phyloP scores from a whole-genome alignment of 2,113 vertebrate species.

The Sterna hirundo region DNA sequence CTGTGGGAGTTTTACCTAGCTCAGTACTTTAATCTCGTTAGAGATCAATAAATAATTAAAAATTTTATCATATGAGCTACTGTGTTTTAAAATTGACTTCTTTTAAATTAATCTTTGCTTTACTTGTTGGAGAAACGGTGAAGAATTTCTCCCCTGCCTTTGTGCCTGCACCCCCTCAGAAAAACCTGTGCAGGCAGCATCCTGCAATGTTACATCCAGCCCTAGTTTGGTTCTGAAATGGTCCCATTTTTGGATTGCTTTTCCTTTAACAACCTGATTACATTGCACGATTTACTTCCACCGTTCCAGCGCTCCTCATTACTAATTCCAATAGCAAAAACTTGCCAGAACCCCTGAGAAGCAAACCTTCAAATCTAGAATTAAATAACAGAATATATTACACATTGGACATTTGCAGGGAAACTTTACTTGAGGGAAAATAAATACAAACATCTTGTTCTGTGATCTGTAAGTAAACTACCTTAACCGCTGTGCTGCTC shows the following conservation, averaged over 20 bases:
- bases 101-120: constrained; percentile 24
- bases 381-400: constrained; percentile 64
- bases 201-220: background rate
- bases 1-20: constrained; percentile 38
- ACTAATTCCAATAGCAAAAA: constrained; percentile 62
- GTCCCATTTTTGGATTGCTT: constrained; percentile 4
- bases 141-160: background rate
- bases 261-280: constrained; percentile 30
- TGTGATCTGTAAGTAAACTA: constrained; percentile 49
- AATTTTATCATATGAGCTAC: background rate
- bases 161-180: background rate
- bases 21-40: constrained; percentile 25
- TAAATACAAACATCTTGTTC: constrained; percentile 52
- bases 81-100: constrained; percentile 33
- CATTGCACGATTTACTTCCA: constrained; percentile 38
- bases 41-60: constrained; percentile 58
- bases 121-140: background rate
- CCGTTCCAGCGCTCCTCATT: constrained; percentile 56
- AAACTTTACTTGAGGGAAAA: constrained; percentile 59
- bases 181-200: constrained; percentile 1
- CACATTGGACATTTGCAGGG: constrained; percentile 43
- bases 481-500: constrained; percentile 20
- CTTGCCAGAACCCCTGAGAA: constrained; percentile 55
- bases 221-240: background rate
- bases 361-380: constrained; percentile 53